Conservation (phyloP, 92 coral and sea anemone species). For the Muricea muricata region DNA sequence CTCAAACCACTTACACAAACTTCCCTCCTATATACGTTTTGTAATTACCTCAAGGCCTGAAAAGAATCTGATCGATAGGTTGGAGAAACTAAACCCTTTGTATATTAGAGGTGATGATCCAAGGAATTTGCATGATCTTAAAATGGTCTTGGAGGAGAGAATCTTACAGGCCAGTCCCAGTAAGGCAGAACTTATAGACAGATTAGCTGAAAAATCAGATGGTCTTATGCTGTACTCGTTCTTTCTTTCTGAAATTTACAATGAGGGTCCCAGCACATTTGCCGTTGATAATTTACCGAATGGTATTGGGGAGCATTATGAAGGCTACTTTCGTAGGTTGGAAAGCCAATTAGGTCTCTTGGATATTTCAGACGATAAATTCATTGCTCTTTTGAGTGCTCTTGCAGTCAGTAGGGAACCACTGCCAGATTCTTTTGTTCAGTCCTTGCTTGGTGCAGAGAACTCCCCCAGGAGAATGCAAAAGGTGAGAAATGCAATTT, state of each 20-base stretch:
- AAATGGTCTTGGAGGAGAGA: constrained; percentile 42
- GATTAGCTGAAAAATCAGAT: constrained; percentile 60
- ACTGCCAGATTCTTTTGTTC: constrained; percentile 40
- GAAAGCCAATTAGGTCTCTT: constrained; percentile 1
- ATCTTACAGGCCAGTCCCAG: constrained; percentile 16
- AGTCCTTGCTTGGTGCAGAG: constrained; percentile 35
- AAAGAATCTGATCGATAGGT: not conserved
- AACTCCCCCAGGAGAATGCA: not conserved
- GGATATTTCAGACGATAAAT: constrained; percentile 30
- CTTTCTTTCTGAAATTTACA: constrained; percentile 46
- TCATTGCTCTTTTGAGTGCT: constrained; percentile 57
- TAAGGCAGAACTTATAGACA: not conserved
- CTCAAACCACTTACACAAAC: constrained; percentile 18
- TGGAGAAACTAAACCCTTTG: constrained; percentile 38
- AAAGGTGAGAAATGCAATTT: not conserved
- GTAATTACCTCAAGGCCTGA: constrained; percentile 26
- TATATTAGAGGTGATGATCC: constrained; percentile 41
- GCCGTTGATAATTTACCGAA: constrained; percentile 50
- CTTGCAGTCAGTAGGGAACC: constrained; percentile 66
- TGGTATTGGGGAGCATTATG: constrained; percentile 69
- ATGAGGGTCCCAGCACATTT: not conserved
- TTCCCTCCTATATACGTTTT: constrained; percentile 32
- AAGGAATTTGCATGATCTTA: constrained; percentile 63
- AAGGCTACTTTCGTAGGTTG: constrained; percentile 61
- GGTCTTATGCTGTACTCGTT: constrained; percentile 80